Evolutionary conservation across 2,888 invertebrate species (phyloP).

Genomic region (Plebejus argus): DNA sequence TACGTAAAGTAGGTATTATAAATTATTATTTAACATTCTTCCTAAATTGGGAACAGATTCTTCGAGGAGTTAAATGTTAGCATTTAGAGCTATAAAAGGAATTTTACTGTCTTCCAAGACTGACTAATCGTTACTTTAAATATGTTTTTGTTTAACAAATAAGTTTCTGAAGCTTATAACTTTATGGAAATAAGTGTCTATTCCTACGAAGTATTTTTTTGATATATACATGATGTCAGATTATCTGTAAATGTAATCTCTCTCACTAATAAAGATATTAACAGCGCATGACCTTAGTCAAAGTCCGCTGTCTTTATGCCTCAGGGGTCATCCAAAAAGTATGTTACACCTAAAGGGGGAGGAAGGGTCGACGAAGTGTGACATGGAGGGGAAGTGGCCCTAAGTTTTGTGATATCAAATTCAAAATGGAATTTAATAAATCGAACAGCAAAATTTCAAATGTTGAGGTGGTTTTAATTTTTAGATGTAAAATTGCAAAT

Average conservation of each 20-base stretch:
- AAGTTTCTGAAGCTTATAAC: constrained; percentile 15
- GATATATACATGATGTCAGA: background rate
- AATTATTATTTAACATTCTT: background rate
- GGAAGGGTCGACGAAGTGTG: no score
- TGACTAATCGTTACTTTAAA: constrained; percentile 58
- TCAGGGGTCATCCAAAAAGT: no score
- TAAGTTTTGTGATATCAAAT: no score
- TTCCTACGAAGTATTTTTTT: background rate
- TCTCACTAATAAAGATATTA: background rate
- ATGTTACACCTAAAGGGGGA: no score
- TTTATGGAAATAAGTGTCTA: background rate
- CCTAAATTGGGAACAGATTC: constrained; percentile 17
- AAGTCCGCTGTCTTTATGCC: no score
- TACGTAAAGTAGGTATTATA: constrained; percentile 5
- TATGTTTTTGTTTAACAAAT: constrained; percentile 17
- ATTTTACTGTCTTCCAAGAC: constrained; percentile 64
- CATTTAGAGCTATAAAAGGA: constrained; percentile 48
- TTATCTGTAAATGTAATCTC: background rate
- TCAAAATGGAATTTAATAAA: no score
- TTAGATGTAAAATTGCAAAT: no score
- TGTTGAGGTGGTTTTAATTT: no score
- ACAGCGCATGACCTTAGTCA: no score
- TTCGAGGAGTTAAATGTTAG: background rate
- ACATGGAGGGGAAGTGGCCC: no score
- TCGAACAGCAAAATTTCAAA: no score